Percentiles rank a stretch among this genome's conserved stretches.
phyloP scores from a whole-genome alignment of 2,113 vertebrate species.

The Mobula birostris region DNA sequence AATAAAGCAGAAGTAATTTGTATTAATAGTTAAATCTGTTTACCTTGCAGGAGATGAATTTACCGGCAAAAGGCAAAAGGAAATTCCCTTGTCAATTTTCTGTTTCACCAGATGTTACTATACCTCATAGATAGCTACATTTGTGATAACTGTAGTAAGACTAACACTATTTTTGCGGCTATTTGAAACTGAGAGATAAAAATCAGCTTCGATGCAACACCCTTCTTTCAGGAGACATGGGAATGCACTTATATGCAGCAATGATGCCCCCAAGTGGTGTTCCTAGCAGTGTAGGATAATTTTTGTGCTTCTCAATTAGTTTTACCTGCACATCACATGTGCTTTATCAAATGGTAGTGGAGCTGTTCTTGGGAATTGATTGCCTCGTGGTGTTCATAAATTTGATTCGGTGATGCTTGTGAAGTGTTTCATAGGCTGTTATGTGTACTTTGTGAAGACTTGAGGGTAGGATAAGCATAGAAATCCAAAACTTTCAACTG shows the following conservation, averaged over 20 bases:
- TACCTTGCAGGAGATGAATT: constrained; percentile 5
- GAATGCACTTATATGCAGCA: not conserved
- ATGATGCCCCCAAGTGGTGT: constrained; percentile 27
- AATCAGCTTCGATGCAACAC: not conserved
- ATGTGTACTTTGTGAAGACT: not conserved
- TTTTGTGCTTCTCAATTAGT: not conserved
- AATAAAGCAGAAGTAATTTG: constrained; percentile 21
- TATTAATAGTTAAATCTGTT: constrained; percentile 14
- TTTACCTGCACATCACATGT: no score
- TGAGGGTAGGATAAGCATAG: not conserved
- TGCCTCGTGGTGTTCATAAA: not conserved
- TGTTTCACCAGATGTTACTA: not conserved
- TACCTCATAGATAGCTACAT: constrained; percentile 7
- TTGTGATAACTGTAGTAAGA: not conserved
- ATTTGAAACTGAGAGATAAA: not conserved
- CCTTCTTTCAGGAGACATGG: not conserved
- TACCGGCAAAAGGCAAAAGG: not conserved
- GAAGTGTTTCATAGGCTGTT: not conserved
- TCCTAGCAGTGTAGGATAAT: not conserved
- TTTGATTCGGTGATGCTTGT: not conserved
- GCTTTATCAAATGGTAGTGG: not conserved
- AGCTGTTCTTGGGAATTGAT: not conserved
- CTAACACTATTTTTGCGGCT: not conserved
- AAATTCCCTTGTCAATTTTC: not conserved
- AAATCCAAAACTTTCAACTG: not conserved